phyloP scores from a whole-genome alignment of 2,113 vertebrate species.

The Gambusia holbrooki region DNA sequence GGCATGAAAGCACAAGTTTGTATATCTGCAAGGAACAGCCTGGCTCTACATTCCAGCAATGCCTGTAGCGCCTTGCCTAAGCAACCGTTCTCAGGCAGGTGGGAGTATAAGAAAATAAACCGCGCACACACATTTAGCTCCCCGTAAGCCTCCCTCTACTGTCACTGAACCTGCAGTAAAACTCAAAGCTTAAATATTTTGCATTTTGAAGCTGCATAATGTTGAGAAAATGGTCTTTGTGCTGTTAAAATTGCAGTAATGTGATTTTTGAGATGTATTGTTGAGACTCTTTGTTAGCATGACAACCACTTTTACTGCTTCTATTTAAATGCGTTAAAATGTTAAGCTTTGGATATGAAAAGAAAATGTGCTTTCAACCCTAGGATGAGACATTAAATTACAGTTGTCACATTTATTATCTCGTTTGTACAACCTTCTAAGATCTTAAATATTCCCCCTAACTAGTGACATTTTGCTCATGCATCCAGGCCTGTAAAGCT shows the following conservation, averaged over 20 bases:
- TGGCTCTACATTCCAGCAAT: slow-evolving; percentile 57
- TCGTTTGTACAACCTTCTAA: background rate
- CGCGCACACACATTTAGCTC: slow-evolving; percentile 26
- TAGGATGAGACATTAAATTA: background rate
- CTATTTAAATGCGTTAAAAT: background rate
- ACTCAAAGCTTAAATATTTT: slow-evolving; percentile 17
- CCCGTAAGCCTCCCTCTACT: slow-evolving; percentile 42
- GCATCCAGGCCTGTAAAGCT: background rate
- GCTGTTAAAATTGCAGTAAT: no score
- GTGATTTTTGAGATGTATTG: background rate
- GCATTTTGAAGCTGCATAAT: slow-evolving; percentile 19
- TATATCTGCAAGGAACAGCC: slow-evolving; percentile 76
- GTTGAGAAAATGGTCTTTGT: slow-evolving; percentile 21
- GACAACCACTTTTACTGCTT: background rate
- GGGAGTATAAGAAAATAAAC: slow-evolving; percentile 14
- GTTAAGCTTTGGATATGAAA: background rate
- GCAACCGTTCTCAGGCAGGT: slow-evolving; percentile 45
- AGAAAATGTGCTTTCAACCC: background rate
- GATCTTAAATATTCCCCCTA: no score
- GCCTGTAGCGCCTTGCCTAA: slow-evolving; percentile 54
- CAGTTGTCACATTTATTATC: background rate
- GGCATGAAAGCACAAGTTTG: slow-evolving; percentile 65
- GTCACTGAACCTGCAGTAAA: slow-evolving; percentile 35
- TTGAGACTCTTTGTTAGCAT: background rate
- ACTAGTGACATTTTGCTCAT: background rate